phyloP scores from a whole-genome alignment of 2,888 invertebrate species.

The Unio pictorum region DNA sequence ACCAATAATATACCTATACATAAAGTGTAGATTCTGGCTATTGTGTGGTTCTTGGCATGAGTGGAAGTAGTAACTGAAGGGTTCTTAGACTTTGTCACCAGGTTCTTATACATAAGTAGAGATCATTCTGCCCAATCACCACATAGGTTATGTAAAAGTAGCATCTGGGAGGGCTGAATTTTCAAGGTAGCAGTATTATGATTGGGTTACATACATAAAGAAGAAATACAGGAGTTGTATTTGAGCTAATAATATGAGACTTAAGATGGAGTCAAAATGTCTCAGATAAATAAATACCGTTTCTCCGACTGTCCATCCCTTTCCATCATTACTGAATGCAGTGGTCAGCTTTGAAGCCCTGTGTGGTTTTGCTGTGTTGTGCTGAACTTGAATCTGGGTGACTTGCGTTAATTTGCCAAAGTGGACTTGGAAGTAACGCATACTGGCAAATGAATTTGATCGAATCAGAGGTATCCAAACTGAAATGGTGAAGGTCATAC shows the following conservation, averaged over 20 bases:
- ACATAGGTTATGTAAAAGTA: no score
- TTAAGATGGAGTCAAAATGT: no score
- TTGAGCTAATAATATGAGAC: background rate
- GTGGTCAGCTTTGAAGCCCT: slow-evolving; percentile 35
- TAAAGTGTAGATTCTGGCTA: no score
- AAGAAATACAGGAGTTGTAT: background rate
- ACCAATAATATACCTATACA: no score
- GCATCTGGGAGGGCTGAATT: no score
- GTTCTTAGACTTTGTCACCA: no score
- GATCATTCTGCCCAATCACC: no score
- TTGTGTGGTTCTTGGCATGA: no score
- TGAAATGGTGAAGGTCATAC: slow-evolving; percentile 13
- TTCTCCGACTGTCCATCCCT: slow-evolving; percentile 46
- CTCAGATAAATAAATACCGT: slow-evolving; percentile 21
- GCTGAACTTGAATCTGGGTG: slow-evolving; percentile 38
- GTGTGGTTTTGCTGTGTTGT: slow-evolving; percentile 15
- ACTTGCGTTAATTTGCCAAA: slow-evolving; percentile 53
- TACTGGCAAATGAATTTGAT: slow-evolving; percentile 11
- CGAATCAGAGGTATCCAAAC: slow-evolving; percentile 56
- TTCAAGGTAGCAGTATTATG: no score
- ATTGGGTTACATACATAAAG: background rate
- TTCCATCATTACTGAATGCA: slow-evolving; percentile 55
- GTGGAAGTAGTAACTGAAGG: no score
- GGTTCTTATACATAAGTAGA: no score
- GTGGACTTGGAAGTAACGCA: slow-evolving; percentile 53